Evolutionary conservation across 2,113 vertebrate species (phyloP).

Genomic region (Alethe diademata): DNA sequence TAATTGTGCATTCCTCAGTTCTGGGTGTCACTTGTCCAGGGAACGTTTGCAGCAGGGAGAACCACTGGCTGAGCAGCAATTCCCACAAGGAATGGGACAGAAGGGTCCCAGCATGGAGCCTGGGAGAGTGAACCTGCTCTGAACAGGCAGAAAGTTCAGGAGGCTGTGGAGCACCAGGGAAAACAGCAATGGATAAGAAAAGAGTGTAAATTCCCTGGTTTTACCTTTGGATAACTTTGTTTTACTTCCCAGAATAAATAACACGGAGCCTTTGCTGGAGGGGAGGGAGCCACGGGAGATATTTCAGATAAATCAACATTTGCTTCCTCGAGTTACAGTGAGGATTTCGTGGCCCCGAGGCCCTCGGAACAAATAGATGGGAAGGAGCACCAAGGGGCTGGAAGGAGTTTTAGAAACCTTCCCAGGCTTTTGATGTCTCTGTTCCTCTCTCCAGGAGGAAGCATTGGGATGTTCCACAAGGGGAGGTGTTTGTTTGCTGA

Average conservation of each 20-base stretch:
- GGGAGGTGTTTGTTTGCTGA: not conserved
- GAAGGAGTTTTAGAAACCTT: not conserved
- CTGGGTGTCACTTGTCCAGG: accelerated
- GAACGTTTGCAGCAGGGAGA: not conserved
- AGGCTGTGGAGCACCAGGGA: not conserved
- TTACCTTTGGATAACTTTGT: not conserved
- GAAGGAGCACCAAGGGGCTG: not conserved
- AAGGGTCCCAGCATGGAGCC: not conserved
- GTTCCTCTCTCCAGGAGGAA: accelerated
- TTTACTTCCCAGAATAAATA: not conserved
- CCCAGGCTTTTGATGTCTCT: not conserved
- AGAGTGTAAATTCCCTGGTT: not conserved
- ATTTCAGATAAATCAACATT: not conserved
- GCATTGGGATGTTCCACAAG: not conserved
- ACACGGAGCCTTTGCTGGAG: not conserved
- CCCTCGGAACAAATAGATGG: not conserved
- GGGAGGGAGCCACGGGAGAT: not conserved
- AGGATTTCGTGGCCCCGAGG: not conserved
- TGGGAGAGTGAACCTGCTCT: accelerated
- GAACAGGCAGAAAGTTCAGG: not conserved
- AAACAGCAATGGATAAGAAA: not conserved
- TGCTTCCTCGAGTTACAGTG: not conserved
- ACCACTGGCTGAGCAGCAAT: not conserved
- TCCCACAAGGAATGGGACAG: not conserved
- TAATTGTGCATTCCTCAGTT: accelerated